Conservation (phyloP, 2,113 vertebrate genomes). For the Theropithecus gelada region DNA sequence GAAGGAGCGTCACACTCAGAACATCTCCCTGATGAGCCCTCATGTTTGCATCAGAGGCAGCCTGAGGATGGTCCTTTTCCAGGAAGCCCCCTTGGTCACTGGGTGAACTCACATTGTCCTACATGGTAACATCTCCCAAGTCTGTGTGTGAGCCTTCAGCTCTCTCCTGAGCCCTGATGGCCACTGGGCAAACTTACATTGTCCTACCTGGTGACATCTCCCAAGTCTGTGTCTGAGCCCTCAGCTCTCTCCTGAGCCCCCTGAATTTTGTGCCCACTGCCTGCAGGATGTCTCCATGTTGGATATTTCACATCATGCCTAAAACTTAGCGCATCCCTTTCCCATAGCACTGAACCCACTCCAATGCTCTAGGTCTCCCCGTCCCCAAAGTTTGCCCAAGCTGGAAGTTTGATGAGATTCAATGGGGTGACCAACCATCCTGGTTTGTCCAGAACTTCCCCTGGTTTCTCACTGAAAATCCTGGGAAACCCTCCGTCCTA, state of each 20-base stretch:
- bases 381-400: background rate
- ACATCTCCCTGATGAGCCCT: background rate
- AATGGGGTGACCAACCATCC: too few species aligned
- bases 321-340: background rate
- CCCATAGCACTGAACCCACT: accelerated
- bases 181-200: background rate
- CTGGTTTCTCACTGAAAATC: background rate
- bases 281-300: background rate
- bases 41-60: background rate
- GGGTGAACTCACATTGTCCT: background rate
- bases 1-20: background rate
- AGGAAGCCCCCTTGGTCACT: background rate
- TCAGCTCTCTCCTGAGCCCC: background rate
- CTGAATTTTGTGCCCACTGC: background rate
- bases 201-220: background rate
- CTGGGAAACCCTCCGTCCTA: background rate
- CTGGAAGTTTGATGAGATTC: background rate
- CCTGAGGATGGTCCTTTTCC: background rate
- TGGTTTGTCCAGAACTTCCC: background rate
- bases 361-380: background rate
- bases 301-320: background rate
- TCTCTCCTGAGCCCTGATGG: background rate
- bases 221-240: background rate
- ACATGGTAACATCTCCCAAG: background rate
- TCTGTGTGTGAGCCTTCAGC: background rate